Base-by-base conservation (phyloP, 2,888 invertebrate species). In the Macaria notata region DNA sequence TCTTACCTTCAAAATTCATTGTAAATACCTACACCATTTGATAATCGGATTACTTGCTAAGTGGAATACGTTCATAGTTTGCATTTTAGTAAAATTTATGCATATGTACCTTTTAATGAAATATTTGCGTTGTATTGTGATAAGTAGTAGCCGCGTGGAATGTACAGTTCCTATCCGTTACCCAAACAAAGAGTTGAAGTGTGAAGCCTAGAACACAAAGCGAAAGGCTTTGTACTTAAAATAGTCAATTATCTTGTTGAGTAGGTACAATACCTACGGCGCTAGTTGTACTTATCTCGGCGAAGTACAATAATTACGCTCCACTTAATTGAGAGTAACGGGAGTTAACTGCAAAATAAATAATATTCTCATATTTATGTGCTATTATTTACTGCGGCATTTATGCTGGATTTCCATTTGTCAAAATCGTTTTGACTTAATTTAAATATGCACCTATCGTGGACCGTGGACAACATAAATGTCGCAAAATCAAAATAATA, bases 131-230 rank as follows among this genome's bases (percentile, higher is more conserved):
- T 45, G 6, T 39, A 58, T 54, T 50, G 39, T 50, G 50, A 54
- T 54, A 30, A 31, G 44, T 47, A 59, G n/a, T 49, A 29, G 38
- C 42, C 46, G 44, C 43, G 43, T 7, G 54, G 54, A 50, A 54
- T 50, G 53, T 46, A 41, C 42, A 49, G 49, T 42, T 36, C 52
- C 29, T 52, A 48, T 46, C 19, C 31, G 54, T 54, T 58, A 7
- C 33, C 33, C 4, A 54, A 46, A 54, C 59, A 59, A 51, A 54
- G 58, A 54, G 49, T 57, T 58, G 49, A 42, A 53, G 49, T 54
- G 50, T 59, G 39, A 51, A 50, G 55, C 55, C 46, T 54, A 49
- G 49, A 54, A 36, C 56, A 51, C 48, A 61, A 61, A 56, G 61
- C 53, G 60, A 60, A 56, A 56, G 56, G 60, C 47, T 47, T 39